Conservation (phyloP, 2,113 vertebrate genomes). For the Procapra przewalskii region DNA sequence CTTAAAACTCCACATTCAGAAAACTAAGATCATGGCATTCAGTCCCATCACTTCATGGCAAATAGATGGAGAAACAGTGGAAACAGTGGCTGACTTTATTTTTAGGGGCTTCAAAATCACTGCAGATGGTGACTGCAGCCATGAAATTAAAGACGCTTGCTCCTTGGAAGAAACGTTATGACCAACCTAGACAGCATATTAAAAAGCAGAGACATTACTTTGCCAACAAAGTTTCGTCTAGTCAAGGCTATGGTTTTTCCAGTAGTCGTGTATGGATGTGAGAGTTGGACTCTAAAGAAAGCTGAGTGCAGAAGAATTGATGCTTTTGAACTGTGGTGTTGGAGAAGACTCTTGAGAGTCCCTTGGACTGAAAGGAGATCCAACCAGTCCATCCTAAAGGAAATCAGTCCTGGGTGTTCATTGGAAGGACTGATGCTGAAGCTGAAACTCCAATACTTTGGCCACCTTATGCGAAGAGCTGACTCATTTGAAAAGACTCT, state of each 20-base stretch:
- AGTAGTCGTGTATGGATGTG: neutral
- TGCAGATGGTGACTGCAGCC: neutral
- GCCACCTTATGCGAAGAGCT: neutral
- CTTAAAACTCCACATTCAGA: neutral
- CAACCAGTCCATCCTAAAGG: neutral
- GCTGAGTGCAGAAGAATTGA: neutral
- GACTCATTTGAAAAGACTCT: neutral
- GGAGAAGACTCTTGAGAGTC: neutral
- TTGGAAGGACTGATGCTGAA: neutral
- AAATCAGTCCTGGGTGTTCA: neutral
- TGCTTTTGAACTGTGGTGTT: neutral
- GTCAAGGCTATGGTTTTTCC: neutral
- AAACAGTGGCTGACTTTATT: neutral
- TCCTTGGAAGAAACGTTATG: neutral
- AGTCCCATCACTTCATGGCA: neutral
- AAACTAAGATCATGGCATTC: neutral
- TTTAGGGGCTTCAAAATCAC: neutral
- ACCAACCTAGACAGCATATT: neutral
- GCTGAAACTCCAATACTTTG: neutral
- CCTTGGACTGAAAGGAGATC: neutral
- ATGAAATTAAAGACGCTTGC: fast-evolving
- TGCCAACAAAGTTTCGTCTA: fast-evolving
- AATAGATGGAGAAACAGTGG: neutral
- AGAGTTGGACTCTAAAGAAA: neutral
- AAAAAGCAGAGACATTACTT: neutral